A percentile compares a stretch with the other conserved stretches of the same genome.
Conservation (phyloP, 35 echinoderm and acorn worm genomes). For the Heliocidaris tuberculata region DNA sequence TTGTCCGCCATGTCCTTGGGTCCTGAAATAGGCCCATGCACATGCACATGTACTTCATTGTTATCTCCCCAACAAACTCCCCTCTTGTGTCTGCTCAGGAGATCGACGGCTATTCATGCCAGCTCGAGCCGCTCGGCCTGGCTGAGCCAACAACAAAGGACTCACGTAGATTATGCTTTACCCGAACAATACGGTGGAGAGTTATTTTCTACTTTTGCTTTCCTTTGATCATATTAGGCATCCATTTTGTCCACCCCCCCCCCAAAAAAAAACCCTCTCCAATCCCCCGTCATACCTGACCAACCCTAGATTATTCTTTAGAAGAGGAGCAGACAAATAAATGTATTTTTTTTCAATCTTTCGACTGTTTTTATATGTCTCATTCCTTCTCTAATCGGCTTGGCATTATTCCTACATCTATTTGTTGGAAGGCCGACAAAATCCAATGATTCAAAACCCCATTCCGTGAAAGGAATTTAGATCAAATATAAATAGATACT, state of each 20-base stretch:
- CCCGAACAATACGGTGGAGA: background rate
- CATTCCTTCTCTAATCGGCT: background rate
- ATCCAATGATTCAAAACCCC: too few relatives aligned
- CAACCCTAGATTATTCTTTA: background rate
- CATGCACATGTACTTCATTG: constrained; percentile 50
- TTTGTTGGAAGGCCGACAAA: too few relatives aligned
- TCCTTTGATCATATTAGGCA: constrained; percentile 6
- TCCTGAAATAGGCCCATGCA: constrained; percentile 24
- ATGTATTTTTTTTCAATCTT: background rate
- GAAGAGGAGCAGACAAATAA: background rate
- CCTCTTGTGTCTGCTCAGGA: background rate
- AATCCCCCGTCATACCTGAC: background rate
- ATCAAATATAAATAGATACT: too few relatives aligned
- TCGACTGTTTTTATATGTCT: background rate
- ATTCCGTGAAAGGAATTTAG: too few relatives aligned
- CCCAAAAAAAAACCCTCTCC: too few relatives aligned
- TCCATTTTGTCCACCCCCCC: background rate
- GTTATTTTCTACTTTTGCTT: background rate
- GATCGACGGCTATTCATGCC: background rate
- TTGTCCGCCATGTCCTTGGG: background rate
- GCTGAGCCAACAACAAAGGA: background rate
- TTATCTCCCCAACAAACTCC: background rate
- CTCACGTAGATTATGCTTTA: background rate
- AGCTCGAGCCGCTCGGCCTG: background rate
- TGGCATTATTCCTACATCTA: background rate